Evolutionary conservation across 2,888 invertebrate species (phyloP), one percentile per base, ranked within the genome.

Genomic region (Saturnia japonica): DNA sequence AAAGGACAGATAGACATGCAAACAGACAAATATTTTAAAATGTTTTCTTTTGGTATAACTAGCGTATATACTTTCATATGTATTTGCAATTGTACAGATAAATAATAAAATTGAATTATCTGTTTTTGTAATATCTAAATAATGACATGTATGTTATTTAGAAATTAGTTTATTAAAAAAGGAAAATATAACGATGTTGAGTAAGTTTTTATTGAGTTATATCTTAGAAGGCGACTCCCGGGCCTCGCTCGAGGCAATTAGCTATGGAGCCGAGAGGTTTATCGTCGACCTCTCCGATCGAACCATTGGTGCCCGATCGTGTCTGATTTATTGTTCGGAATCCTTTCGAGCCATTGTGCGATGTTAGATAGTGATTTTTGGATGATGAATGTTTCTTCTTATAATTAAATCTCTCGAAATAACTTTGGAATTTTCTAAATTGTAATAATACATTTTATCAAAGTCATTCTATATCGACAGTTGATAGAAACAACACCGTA

Each of bases 231-330:
- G 25, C 12, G 57, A 8, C 14, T 60, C 25, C 57, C 57, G 25
- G 57, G 57, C 25, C 14, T 28, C 57, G 25, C 12, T 60, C 25
- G 19, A 64, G 75, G 80, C 85, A 84, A 85, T 85, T 85, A 85
- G 81, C 82, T 80, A 80, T 82, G 82, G 77, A 78, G 74, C 74
- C 77, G 74, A 66, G 73, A 78, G 78, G 78, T 81, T 84, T 81
- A 82, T 80, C 77, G 79, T 77, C 76, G 79, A 80, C 79, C 77
- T 77, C 77, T 77, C 78, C 78, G 78, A 76, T 75, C 77, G 76
- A 78, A 77, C 76, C 78, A 76, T 78, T 81, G 78, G 73, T 77
- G 76, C 71, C 57, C 76, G 78, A 74, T 75, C 73, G 73, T 76
- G 42, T 71, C 76, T 77, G 82, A 81, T 81, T 81, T 81, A 81